Evolutionary conservation across 2,888 invertebrate genomes (phyloP), one percentile per base, ranked within the genome.

Genomic region (Artemia sp.): DNA sequence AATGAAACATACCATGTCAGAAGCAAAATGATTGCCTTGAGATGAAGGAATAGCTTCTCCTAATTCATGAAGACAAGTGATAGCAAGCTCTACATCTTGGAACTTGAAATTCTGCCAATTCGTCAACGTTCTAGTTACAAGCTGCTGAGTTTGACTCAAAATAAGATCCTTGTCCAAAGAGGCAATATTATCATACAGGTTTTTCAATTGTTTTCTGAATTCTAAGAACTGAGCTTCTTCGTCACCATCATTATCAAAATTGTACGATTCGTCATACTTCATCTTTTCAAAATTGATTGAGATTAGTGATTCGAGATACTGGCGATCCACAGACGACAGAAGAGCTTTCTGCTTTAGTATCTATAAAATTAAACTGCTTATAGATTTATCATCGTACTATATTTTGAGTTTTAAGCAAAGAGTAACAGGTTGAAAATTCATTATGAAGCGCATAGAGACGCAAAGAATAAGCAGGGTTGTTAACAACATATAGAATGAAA

Each of bases 181-280:
- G 52, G 80, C 80, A 53, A 83, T 72, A 73, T 82, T 82, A 74
- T 81, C 82, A 74, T 82, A 81, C 50, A 82, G 76, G 10, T 80
- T 77, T 75, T 81, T 81, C 68, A 82, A 73, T 68, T 81, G 79
- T 74, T 82, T 82, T 70, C 76, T 76, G 74, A 80, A 82, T 70
- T 82, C 81, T 71, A 79, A 77, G 75, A 82, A 83, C 75, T 78
- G 78, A 12, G 80, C 81, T 75, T 83, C 82, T 72, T 81, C 81
- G 75, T 82, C 82, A 1, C 81, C 80, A 77, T 81, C 81, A 68
- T 77, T 76, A 50, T 79, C 79, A 76, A 81, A 82, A 73, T 80
- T 78, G 73, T 81, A 82, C 8, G 77, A 77, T 38, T 79, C 78
- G 73, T 81, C 81, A 76, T 78, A 82, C 72, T 80, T 79, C 76